Percentiles rank a stretch among this genome's conserved stretches.
These are phyloP conservation scores for Choristoneura rosaceana DNA, from an alignment of 2,888 invertebrate genomes.

Conservation along the genomic window DNA sequence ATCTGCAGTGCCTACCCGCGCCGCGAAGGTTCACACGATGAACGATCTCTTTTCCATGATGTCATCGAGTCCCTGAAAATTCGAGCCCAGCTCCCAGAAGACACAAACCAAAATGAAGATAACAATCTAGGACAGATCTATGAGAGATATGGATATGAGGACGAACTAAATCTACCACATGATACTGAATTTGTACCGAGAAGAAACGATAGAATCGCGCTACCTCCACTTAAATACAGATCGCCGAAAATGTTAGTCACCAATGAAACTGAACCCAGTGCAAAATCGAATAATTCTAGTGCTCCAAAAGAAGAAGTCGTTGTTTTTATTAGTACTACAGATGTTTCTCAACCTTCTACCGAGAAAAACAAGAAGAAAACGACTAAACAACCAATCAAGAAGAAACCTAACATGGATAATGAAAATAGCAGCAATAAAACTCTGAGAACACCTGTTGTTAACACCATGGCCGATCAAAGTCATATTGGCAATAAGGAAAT, in stretches of 20 bases:
- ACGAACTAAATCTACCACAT: constrained; percentile 63
- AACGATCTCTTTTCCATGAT: constrained; percentile 74
- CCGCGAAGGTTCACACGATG: constrained; percentile 58
- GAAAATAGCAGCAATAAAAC: constrained; percentile 49
- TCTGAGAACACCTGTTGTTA: constrained; percentile 58
- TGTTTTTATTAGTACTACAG: constrained; percentile 65
- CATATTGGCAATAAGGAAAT: constrained; percentile 80
- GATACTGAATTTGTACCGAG: constrained; percentile 72
- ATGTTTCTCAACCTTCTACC: constrained; percentile 55
- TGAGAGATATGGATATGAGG: constrained; percentile 66
- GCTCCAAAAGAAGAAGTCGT: constrained; percentile 68
- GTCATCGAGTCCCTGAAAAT: constrained; percentile 76
- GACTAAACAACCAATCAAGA: constrained; percentile 51
- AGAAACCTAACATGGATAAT: constrained; percentile 54
- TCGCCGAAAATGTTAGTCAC: constrained; percentile 67
- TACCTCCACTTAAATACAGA: constrained; percentile 73
- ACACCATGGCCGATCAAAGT: constrained; percentile 76
- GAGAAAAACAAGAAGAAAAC: constrained; percentile 63
- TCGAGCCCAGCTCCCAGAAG: constrained; percentile 68
- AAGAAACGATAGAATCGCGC: constrained; percentile 77
- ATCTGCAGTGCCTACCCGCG: constrained; percentile 68
- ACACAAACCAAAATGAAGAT: constrained; percentile 66
- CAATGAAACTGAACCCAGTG: constrained; percentile 51
- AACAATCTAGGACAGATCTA: constrained; percentile 69
- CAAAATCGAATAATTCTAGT: constrained; percentile 30